Conservation (phyloP, 2,113 vertebrate species). For the Vulpes lagopus region DNA sequence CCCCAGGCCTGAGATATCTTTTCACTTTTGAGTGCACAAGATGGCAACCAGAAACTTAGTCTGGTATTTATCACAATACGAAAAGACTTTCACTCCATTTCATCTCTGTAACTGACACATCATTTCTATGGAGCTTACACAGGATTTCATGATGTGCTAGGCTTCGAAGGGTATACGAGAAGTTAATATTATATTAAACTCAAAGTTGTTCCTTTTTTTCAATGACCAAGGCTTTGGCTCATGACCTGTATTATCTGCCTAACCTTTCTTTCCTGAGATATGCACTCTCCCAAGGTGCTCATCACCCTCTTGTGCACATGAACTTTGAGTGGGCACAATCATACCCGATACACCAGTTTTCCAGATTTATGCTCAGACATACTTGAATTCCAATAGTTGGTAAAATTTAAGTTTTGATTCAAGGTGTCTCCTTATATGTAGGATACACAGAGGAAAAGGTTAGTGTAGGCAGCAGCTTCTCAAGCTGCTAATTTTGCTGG, state of each 20-base stretch:
- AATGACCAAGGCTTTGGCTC: background rate
- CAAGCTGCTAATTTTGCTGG: background rate
- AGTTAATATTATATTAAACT: background rate
- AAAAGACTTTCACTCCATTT: background rate
- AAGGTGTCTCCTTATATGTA: background rate
- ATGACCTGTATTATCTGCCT: background rate
- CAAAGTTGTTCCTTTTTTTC: background rate
- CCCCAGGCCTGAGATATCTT: background rate
- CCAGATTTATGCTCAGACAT: background rate
- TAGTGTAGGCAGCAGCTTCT: background rate
- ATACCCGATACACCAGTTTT: background rate
- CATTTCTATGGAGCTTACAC: background rate
- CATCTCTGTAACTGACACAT: background rate
- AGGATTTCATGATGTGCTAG: background rate
- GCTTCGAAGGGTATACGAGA: background rate
- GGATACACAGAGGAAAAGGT: background rate
- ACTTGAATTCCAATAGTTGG: background rate
- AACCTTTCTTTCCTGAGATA: background rate
- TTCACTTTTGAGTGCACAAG: background rate
- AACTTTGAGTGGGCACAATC: background rate
- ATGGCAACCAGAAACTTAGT: background rate
- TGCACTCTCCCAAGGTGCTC: background rate
- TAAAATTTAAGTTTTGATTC: background rate
- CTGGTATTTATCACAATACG: background rate
- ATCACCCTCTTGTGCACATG: background rate